Evolutionary conservation across 1,140 invertebrate genomes (phyloP).

Genomic region (Drosophila ohnishii): DNA sequence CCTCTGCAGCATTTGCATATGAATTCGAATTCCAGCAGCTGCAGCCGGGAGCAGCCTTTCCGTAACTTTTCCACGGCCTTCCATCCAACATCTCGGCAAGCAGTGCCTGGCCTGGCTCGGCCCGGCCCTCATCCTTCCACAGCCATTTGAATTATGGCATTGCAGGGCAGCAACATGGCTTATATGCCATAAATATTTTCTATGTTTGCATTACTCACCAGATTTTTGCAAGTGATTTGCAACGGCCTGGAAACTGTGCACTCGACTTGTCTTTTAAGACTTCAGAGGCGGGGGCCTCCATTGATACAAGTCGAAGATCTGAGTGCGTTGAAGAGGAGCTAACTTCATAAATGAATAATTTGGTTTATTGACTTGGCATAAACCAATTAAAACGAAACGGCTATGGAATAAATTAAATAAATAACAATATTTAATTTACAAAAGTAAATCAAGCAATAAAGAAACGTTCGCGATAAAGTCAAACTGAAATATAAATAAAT

Average conservation of each 20-base stretch:
- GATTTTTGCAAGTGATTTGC: slow-evolving; percentile 76
- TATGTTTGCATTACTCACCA: slow-evolving; percentile 77
- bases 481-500: slow-evolving; percentile 1
- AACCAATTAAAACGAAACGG: slow-evolving; percentile 1
- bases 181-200: slow-evolving; percentile 78
- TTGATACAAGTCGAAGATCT: slow-evolving; percentile 56
- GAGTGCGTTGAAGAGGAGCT: slow-evolving; percentile 15
- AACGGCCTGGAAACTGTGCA: slow-evolving; percentile 74
- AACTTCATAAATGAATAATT: slow-evolving; percentile 50
- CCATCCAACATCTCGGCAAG: slow-evolving; percentile 18
- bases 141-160: slow-evolving; percentile 79
- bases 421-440: neutral
- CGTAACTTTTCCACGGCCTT: slow-evolving; percentile 47
- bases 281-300: slow-evolving; percentile 25
- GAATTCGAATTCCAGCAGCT: slow-evolving; percentile 75
- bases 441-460: slow-evolving; percentile 19
- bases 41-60: slow-evolving; percentile 34
- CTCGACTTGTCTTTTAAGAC: slow-evolving; percentile 52
- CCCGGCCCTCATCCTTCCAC: slow-evolving; percentile 39
- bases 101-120: slow-evolving; percentile 13
- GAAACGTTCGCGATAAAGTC: neutral
- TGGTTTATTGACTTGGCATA: slow-evolving; percentile 4
- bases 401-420: neutral
- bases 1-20: slow-evolving; percentile 70
- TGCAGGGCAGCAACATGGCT: slow-evolving; percentile 73